Base-by-base conservation (phyloP, 2,888 invertebrate genomes). In the Phymatocera aterrima region DNA sequence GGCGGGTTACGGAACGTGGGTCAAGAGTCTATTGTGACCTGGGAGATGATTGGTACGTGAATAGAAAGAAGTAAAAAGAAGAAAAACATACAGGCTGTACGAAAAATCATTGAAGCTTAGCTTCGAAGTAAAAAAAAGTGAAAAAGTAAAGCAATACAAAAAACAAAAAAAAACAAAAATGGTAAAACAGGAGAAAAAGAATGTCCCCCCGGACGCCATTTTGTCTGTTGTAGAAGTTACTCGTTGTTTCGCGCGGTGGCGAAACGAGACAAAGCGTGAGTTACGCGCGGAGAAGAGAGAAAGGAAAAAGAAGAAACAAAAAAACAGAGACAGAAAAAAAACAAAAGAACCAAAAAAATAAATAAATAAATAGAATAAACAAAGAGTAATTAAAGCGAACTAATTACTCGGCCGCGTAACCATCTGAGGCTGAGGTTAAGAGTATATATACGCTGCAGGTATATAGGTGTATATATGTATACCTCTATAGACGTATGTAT, bases 301-400 rank as follows among this genome's bases (percentile, higher is more conserved):
- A 24, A 24, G 15, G 28, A 28, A 24, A 24, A 21, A 28, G 6
- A 21, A 57, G 15, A 57, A 51, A 51, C 1, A 2, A 12, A 57
- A 15, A 31, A 28, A 60, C 6, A 24, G 3, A 28, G 15, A 28
- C 6, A 8, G 37, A 28, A 70, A 72, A 51, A 46, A 65, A 24
- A 65, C 24, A 57, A 24, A 24, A 28, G 28, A 28, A 24, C 3
- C 5, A 28, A 21, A 21, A 57, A 28, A 57, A 51, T 15, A 0
- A 2, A 12, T 24, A 15, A 31, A 28, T 28, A 28, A 24, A 10
- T 10, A 28, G 10, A 28, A 8, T 37, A 28, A 70, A 72, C 31
- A 46, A 28, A 68, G 68, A n/a, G 34, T 72, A 72, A 72, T 72
- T 72, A 72, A 51, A 72, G 34, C 28, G 72, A 72, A 72, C 34